Evolutionary conservation across 2,797 vertebrate genomes (phyloP).

Genomic region (Hyperoplus immaculatus): DNA sequence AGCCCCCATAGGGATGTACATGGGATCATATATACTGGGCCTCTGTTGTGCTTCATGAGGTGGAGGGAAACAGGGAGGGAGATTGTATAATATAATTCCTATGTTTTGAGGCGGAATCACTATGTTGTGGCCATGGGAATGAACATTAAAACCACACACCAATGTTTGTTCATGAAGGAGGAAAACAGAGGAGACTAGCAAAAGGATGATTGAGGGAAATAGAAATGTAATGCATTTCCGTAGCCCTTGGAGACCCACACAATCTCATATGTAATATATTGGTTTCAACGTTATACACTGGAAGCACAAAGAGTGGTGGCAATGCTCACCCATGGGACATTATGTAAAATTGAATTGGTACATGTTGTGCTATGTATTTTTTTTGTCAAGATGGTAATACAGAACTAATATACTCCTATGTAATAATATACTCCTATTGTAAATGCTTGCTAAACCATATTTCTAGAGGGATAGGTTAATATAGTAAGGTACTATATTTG

Average conservation of each 20-base stretch:
- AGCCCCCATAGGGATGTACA: slow-evolving; percentile 55
- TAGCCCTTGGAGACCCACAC: slow-evolving; percentile 30
- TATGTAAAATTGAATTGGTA: not conserved
- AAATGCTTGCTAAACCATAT: no score
- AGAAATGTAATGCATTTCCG: slow-evolving; percentile 35
- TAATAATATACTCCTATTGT: no score
- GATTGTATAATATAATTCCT: slow-evolving; percentile 29
- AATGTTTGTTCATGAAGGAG: slow-evolving; percentile 36
- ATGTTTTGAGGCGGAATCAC: slow-evolving; percentile 36
- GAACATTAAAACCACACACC: slow-evolving; percentile 53
- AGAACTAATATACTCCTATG: not conserved
- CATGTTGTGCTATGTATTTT: not conserved
- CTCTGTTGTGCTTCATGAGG: slow-evolving; percentile 30
- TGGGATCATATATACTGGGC: slow-evolving; percentile 17
- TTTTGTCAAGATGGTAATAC: not conserved
- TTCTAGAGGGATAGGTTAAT: not conserved
- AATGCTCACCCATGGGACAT: not conserved
- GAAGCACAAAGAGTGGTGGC: slow-evolving; percentile 4
- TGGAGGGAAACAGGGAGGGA: slow-evolving; percentile 2
- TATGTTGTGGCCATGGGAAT: slow-evolving; percentile 42
- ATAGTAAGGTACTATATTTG: not conserved
- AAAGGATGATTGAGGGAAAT: slow-evolving; percentile 36
- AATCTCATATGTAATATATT: not conserved
- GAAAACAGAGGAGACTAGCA: slow-evolving; percentile 17
- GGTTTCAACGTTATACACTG: not conserved